Evolutionary conservation across 92 coral and sea anemone species (phyloP).

Genomic region (Porites evermanni): DNA sequence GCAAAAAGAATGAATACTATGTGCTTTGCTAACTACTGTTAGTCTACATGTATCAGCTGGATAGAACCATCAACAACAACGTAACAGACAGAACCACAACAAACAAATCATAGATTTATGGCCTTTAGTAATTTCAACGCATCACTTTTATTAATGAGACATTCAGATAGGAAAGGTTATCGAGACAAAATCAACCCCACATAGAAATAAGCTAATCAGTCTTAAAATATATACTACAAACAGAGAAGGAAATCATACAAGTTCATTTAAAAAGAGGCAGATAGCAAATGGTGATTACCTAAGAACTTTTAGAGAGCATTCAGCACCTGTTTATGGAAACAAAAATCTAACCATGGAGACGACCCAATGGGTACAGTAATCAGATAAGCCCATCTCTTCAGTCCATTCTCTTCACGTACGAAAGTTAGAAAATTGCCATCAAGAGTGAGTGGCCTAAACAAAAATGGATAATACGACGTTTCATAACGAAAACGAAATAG

Average conservation of each 20-base stretch:
- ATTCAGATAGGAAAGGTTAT: not conserved
- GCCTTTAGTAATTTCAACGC: not conserved
- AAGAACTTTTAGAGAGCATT: conserved; percentile 15
- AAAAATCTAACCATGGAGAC: conserved; percentile 15
- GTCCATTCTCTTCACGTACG: not conserved
- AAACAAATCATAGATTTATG: conserved; percentile 2
- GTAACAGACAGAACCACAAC: conserved; percentile 20
- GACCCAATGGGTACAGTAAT: not conserved
- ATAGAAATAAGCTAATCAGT: not conserved
- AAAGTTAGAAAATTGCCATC: not conserved
- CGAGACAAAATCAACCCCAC: not conserved
- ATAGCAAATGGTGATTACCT: not conserved
- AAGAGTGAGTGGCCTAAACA: not conserved
- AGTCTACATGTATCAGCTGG: not conserved
- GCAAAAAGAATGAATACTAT: too few species aligned
- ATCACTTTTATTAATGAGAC: not conserved
- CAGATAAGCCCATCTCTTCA: not conserved
- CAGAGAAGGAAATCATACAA: not conserved
- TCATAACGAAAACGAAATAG: not conserved
- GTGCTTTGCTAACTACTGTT: not conserved
- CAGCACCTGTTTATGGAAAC: conserved; percentile 36
- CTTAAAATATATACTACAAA: not conserved
- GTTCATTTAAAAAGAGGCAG: conserved; percentile 17
- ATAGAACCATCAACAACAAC: not conserved
- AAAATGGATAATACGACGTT: not conserved